Evolutionary conservation across 2,797 vertebrate species (phyloP).

Genomic region (Sebastes itinus): DNA sequence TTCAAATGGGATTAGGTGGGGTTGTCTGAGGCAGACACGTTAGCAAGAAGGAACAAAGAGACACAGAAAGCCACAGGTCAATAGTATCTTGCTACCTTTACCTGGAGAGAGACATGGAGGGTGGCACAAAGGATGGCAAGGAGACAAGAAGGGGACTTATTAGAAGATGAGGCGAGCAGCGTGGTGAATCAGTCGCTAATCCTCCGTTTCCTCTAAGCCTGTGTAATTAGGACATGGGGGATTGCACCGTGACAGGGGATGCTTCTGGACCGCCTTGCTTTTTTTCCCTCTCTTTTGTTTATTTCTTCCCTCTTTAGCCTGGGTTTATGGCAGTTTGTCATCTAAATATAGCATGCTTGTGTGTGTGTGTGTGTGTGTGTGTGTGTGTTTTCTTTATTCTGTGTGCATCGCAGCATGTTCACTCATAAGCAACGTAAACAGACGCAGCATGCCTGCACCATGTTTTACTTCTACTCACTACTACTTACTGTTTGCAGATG

Average conservation of each 20-base stretch:
- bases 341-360: slow-evolving; percentile 65
- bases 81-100: slow-evolving; percentile 50
- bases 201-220: slow-evolving; percentile 81
- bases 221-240: slow-evolving; percentile 86
- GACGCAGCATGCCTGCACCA: slow-evolving; percentile 54
- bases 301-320: slow-evolving; percentile 63
- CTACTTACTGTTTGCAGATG: slow-evolving; percentile 51
- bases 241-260: slow-evolving; percentile 76
- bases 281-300: slow-evolving; percentile 59
- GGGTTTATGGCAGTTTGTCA: slow-evolving; percentile 67
- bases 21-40: slow-evolving; percentile 17
- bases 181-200: slow-evolving; percentile 80
- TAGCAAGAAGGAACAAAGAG: slow-evolving; percentile 20
- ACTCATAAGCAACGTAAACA: slow-evolving; percentile 67
- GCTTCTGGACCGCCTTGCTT: slow-evolving; percentile 71
- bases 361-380: neutral
- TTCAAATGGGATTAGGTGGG: slow-evolving; percentile 14
- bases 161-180: slow-evolving; percentile 79
- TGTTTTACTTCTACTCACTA: slow-evolving; percentile 46
- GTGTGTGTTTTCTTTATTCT: slow-evolving; percentile 27
- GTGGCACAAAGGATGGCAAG: slow-evolving; percentile 62
- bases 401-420: slow-evolving; percentile 48
- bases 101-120: slow-evolving; percentile 62
- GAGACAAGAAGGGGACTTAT: slow-evolving; percentile 75
- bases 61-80: slow-evolving; percentile 46